phyloP scores from a whole-genome alignment of 1,140 invertebrate species.

The Trichonephila clavata region DNA sequence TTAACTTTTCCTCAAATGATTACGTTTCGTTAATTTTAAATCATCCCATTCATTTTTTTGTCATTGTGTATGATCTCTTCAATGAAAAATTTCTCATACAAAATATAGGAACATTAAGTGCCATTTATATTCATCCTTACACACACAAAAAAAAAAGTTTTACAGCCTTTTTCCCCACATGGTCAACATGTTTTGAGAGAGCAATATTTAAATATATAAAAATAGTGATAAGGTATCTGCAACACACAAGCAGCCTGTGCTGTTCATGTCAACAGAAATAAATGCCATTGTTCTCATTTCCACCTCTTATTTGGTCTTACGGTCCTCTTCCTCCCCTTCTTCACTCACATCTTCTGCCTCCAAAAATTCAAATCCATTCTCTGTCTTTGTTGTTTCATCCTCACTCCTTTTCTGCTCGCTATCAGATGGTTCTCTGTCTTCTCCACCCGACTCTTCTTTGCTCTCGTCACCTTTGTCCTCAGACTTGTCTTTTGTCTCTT shows the following conservation, averaged over 20 bases:
- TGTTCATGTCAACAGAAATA: conserved; percentile 32
- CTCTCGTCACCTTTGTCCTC: conserved; percentile 76
- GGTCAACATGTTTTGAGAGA: conserved; percentile 23
- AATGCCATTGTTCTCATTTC: conserved; percentile 43
- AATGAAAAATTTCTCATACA: background rate
- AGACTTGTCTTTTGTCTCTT: conserved; percentile 80
- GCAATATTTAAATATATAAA: conserved; percentile 46
- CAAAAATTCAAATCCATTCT: conserved; percentile 78
- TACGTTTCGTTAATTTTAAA: too few relatives aligned
- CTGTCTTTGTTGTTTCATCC: conserved; percentile 56
- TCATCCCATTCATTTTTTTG: too few relatives aligned
- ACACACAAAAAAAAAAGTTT: conserved; percentile 19
- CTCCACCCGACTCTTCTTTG: conserved; percentile 81
- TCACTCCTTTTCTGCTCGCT: conserved; percentile 25
- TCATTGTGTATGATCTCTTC: too few relatives aligned
- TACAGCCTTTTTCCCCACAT: conserved; percentile 16
- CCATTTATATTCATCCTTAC: conserved; percentile 10
- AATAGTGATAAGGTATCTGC: conserved; percentile 45
- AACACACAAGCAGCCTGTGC: background rate
- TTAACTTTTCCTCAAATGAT: too few relatives aligned
- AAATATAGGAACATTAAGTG: conserved; percentile 18
- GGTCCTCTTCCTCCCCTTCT: conserved; percentile 8
- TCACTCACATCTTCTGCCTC: conserved; percentile 70
- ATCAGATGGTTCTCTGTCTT: conserved; percentile 82
- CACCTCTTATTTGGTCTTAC: conserved; percentile 58